Conservation (phyloP, 2,888 invertebrate species). For the Cerastoderma edule region DNA sequence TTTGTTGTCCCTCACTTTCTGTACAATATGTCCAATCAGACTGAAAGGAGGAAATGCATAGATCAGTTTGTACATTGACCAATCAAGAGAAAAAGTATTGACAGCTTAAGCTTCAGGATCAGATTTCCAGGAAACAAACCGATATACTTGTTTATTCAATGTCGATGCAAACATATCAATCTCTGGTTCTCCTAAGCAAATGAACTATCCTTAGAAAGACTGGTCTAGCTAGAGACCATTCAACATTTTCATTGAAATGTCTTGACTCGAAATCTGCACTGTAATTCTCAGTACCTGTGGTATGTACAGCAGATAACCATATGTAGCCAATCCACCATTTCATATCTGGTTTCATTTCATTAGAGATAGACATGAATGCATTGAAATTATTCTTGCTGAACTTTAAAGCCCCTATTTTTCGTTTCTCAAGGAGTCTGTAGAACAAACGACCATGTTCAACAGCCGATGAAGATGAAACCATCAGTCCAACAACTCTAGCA, state of each 20-base stretch:
- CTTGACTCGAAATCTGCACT: conserved; percentile 27
- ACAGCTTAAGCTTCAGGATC: conserved; percentile 30
- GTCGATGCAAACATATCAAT: conserved; percentile 49
- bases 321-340: conserved; percentile 29
- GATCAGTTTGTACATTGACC: too few relatives aligned
- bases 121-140: conserved; percentile 42
- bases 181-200: conserved; percentile 31
- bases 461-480: conserved; percentile 24
- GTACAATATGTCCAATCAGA: conserved; percentile 30
- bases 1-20: conserved; percentile 35
- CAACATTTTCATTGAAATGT: conserved; percentile 35
- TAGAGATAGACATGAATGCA: conserved; percentile 2
- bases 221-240: conserved; percentile 29
- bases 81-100: conserved; percentile 52
- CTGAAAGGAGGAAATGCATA: too few relatives aligned
- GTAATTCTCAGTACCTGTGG: conserved; percentile 28
- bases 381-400: conserved; percentile 15
- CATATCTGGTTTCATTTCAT: conserved; percentile 20
- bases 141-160: conserved; percentile 23
- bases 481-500: conserved; percentile 25
- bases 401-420: conserved; percentile 32
- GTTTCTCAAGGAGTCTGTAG: conserved; percentile 28
- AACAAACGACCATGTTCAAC: conserved; percentile 25
- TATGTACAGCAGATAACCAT: conserved; percentile 38
- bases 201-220: conserved; percentile 20